Conservation (phyloP, 2,113 vertebrate genomes). For the Strigops habroptila region DNA sequence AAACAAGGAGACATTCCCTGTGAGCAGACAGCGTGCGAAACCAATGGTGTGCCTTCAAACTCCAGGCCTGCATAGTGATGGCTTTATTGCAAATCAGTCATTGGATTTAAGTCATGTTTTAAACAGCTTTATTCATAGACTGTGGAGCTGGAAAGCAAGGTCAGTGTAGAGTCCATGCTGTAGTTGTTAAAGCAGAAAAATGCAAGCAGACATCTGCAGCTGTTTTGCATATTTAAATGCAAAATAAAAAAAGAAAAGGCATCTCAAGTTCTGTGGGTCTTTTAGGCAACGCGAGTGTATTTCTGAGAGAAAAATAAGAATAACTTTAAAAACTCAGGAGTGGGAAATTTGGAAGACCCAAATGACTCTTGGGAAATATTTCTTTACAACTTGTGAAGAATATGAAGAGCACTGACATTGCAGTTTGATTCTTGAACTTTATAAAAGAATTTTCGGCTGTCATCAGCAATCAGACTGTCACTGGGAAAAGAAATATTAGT, state of each 20-base stretch:
- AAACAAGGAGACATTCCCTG: neutral
- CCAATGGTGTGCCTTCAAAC: neutral
- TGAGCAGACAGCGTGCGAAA: neutral
- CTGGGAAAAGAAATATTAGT: neutral
- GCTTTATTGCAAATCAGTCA: neutral
- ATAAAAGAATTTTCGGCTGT: neutral
- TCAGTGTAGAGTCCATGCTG: neutral
- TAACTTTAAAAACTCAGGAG: neutral
- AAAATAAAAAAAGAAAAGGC: neutral
- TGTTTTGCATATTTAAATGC: neutral
- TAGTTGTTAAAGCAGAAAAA: constrained; percentile 5
- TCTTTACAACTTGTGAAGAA: neutral
- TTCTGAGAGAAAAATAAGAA: neutral
- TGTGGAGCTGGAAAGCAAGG: neutral
- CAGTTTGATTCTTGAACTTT: neutral
- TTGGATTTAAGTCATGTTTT: neutral
- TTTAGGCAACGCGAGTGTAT: neutral
- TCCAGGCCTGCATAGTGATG: neutral
- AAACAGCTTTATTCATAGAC: neutral
- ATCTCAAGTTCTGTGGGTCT: neutral
- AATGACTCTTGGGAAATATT: neutral
- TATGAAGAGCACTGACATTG: neutral
- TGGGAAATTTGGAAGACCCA: neutral
- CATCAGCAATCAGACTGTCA: neutral
- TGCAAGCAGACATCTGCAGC: neutral